Conservation (phyloP, 2,888 invertebrate genomes). For the Cheilosia pagana region DNA sequence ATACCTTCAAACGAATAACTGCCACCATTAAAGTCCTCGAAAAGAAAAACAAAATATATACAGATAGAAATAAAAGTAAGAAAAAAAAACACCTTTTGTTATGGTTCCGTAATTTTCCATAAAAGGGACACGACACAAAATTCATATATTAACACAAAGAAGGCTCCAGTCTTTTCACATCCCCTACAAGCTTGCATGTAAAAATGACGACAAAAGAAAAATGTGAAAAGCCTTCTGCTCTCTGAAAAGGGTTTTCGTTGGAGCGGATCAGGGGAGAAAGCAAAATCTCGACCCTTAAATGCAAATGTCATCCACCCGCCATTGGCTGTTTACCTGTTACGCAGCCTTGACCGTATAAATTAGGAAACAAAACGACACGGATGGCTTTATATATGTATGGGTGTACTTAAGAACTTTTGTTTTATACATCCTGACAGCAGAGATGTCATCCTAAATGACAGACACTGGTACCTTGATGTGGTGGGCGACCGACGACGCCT, state of each 20-base stretch:
- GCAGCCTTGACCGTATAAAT: conserved; percentile 57
- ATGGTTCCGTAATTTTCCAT: conserved; percentile 35
- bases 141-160: conserved; percentile 33
- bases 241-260: conserved; percentile 18
- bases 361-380: conserved; percentile 14
- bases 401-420: neutral
- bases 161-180: neutral
- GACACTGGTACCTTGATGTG: conserved; percentile 7
- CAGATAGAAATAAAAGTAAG: neutral
- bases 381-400: neutral
- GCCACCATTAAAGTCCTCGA: neutral
- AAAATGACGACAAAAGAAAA: conserved; percentile 15
- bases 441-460: conserved; percentile 32
- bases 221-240: neutral
- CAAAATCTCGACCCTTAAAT: conserved; percentile 16
- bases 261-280: neutral
- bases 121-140: conserved; percentile 46
- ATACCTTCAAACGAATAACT: neutral
- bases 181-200: neutral
- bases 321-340: conserved; percentile 57
- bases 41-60: neutral
- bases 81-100: conserved; percentile 37
- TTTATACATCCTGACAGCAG: neutral
- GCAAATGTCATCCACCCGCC: conserved; percentile 47
- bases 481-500: neutral